Base-by-base conservation (phyloP, 1,140 invertebrate genomes). In the Polyergus mexicanus region DNA sequence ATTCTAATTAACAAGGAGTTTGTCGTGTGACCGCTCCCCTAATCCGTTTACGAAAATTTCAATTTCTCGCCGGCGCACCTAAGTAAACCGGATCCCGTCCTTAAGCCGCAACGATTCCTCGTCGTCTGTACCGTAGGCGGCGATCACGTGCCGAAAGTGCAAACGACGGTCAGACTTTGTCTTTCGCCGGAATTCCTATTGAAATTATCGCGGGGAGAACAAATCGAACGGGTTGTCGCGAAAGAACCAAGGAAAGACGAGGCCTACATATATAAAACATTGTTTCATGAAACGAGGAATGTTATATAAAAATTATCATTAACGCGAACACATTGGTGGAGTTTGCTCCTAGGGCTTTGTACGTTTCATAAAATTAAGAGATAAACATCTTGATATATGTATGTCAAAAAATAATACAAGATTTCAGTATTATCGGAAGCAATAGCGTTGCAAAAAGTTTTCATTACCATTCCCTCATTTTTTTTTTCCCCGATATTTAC, bases 1-100 rank as follows among this genome's bases (percentile, higher is more conserved):
- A 94, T 93, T 94, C 92, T 93, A 93, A 95, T 94, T 95, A 95
- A 93, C 92, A 91, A 92, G 92, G 91, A 93, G 91, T 92, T 92
- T 91, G 91, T 93, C 92, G 88, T 91, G 86, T 87, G 91, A 90
- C 90, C 90, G 89, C 86, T 38, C 60, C 91, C 88, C 91, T 94
- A 93, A 94, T 94, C 94, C 94, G 91, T 94, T 94, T 92, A 94
- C 93, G 93, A 94, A 94, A 94, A 94, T 94, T 94, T 93, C 93
- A 94, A 94, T 94, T 94, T 94, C 93, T 94, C 93, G 91, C 83
- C 92, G 78, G 78, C 88, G 91, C 90, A 93, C 93, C 91, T 94
- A 94, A 94, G 93, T 92, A 94, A 94, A 94, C 93, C 90, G 81
- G 86, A 84, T 86, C 44, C 54, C 69, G 54, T 69, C 60, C 84